Conservation (phyloP, 35 echinoderm and acorn worm species). For the Ophioderma brevispina region DNA sequence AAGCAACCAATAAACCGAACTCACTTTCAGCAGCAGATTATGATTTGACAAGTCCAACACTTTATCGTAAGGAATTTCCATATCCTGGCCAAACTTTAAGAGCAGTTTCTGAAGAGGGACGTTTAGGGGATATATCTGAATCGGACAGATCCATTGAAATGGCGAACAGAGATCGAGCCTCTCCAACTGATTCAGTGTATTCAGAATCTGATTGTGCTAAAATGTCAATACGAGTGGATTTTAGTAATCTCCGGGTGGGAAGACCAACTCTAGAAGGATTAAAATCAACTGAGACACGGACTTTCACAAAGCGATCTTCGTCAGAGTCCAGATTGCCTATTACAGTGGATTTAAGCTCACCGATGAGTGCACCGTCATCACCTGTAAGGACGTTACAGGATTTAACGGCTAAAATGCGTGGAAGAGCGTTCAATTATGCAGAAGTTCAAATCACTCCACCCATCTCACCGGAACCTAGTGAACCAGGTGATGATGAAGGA, state of each 20-base stretch:
- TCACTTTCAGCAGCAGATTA: not conserved
- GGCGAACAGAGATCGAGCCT: slow-evolving; percentile 12
- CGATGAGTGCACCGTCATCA: slow-evolving; percentile 53
- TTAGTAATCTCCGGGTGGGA: slow-evolving; percentile 38
- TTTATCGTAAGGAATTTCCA: not conserved
- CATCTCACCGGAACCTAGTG: slow-evolving; percentile 34
- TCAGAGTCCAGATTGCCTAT: slow-evolving; percentile 30
- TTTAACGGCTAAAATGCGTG: slow-evolving; percentile 54
- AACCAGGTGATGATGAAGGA: slow-evolving; percentile 57
- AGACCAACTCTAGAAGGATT: slow-evolving; percentile 37
- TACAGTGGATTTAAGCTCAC: not conserved
- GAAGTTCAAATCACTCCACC: slow-evolving; percentile 30
- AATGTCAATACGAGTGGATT: slow-evolving; percentile 54
- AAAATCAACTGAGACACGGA: not conserved
- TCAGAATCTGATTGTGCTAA: slow-evolving; percentile 24
- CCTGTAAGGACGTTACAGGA: slow-evolving; percentile 58
- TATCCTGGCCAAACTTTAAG: not conserved
- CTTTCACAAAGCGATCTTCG: slow-evolving; percentile 1
- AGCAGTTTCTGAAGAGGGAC: not conserved
- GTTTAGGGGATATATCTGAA: slow-evolving; percentile 3
- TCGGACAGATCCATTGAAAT: not conserved
- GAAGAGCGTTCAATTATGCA: slow-evolving; percentile 13
- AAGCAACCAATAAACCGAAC: not conserved
- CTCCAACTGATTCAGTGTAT: slow-evolving; percentile 10
- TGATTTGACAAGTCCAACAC: slow-evolving; percentile 7